phyloP scores from a whole-genome alignment of 2,797 vertebrate genomes.

The Sebastes iracundus region DNA sequence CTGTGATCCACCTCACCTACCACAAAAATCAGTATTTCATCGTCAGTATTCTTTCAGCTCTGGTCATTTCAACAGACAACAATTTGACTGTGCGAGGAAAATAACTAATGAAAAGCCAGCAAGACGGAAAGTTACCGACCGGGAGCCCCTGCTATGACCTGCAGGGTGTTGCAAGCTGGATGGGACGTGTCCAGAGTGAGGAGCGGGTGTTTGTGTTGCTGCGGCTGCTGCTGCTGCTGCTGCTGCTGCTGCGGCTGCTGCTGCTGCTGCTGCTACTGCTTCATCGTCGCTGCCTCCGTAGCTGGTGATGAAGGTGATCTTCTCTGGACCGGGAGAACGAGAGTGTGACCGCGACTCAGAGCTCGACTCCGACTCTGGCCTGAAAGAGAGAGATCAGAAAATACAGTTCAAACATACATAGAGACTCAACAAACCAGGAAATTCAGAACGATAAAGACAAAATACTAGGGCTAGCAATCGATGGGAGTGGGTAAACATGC shows the following conservation, averaged over 20 bases:
- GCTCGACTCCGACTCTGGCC: constrained; percentile 90
- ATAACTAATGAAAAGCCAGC: constrained; percentile 82
- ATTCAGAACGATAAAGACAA: not conserved
- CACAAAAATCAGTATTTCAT: constrained; percentile 41
- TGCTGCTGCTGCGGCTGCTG: constrained; percentile 67
- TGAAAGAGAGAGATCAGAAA: constrained; percentile 44
- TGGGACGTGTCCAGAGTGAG: constrained; percentile 79
- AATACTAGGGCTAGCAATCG: too few relatives aligned
- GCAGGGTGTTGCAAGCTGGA: constrained; percentile 85
- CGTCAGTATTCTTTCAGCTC: constrained; percentile 52
- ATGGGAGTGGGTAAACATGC: too few relatives aligned
- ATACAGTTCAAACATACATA: not conserved
- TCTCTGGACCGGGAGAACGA: constrained; percentile 88
- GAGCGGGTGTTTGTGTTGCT: constrained; percentile 70
- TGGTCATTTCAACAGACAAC: constrained; percentile 57
- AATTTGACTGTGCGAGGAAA: constrained; percentile 67
- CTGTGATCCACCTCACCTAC: constrained; percentile 46
- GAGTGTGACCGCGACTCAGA: constrained; percentile 92
- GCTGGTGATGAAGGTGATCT: constrained; percentile 98
- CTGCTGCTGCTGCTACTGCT: constrained; percentile 40
- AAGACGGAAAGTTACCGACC: constrained; percentile 94
- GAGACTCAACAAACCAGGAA: not conserved
- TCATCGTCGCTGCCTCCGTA: constrained; percentile 96
- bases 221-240: constrained; percentile 30
- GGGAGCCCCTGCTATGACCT: constrained; percentile 95